phyloP scores from a whole-genome alignment of 2,113 vertebrate genomes.

The Alouatta palliata region DNA sequence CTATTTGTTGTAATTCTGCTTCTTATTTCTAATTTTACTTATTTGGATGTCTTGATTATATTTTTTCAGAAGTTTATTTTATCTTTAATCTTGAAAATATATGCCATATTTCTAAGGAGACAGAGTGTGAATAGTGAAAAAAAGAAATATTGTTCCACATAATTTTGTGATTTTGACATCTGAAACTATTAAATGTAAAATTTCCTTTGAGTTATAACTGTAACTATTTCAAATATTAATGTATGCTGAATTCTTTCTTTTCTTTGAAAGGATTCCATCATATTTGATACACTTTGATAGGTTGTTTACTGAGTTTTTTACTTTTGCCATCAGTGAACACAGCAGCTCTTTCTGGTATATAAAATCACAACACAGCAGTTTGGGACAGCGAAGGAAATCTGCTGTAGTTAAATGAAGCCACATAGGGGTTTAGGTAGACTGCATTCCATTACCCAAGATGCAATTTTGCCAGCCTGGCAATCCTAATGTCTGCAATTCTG shows the following conservation, averaged over 20 bases:
- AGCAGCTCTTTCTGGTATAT: background rate
- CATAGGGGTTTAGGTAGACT: background rate
- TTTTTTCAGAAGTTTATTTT: background rate
- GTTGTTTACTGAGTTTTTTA: background rate
- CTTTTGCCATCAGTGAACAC: background rate
- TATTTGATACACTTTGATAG: background rate
- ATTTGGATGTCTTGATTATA: background rate
- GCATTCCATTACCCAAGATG: background rate
- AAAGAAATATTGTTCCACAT: background rate
- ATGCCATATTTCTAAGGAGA: background rate
- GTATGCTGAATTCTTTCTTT: background rate
- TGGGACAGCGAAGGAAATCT: background rate
- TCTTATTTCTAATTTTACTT: background rate
- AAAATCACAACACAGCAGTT: background rate
- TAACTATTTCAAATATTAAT: constrained; percentile 19
- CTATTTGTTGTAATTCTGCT: background rate
- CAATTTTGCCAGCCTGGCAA: background rate
- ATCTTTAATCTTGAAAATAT: background rate
- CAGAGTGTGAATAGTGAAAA: background rate
- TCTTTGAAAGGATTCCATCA: background rate
- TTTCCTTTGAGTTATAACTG: background rate
- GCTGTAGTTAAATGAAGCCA: background rate
- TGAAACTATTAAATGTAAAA: background rate
- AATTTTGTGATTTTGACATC: background rate
- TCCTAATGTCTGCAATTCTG: background rate